Evolutionary conservation across 2,113 vertebrate species (phyloP).

Genomic region (Microtus oregoni): DNA sequence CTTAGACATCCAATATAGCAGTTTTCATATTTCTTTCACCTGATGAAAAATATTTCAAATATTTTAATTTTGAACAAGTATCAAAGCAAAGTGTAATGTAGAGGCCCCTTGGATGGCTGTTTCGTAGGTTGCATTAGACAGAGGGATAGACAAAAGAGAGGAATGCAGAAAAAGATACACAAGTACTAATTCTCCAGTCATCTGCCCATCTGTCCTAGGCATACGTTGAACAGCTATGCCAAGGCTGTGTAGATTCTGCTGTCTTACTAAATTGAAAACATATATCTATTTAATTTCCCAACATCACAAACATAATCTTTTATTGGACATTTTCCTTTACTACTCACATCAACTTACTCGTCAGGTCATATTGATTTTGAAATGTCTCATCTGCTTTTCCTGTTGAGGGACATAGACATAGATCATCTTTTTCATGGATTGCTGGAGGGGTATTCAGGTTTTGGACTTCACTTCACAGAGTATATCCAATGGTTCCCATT

Average conservation of each 20-base stretch:
- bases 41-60: constrained; percentile 2
- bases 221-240: neutral
- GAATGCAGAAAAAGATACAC: neutral
- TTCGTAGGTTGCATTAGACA: neutral
- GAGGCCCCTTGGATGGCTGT: neutral
- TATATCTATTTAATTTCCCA: constrained; percentile 11
- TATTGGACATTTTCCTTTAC: constrained; percentile 16
- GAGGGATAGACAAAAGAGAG: neutral
- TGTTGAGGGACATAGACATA: neutral
- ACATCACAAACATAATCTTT: constrained; percentile 18
- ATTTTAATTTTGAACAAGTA: constrained; percentile 17
- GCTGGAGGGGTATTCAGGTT: constrained; percentile 1
- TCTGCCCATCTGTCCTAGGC: neutral
- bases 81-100: constrained; percentile 5
- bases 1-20: neutral
- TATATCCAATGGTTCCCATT: constrained; percentile 34
- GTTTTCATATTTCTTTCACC: neutral
- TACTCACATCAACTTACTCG: constrained; percentile 50
- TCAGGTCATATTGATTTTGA: constrained; percentile 14
- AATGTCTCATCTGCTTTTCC: constrained; percentile 39
- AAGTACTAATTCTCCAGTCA: neutral
- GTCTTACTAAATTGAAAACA: constrained; percentile 28
- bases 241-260: neutral
- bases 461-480: neutral
- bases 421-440: neutral